Percentiles rank a stretch among this genome's conserved stretches.
These are phyloP conservation scores for Falco punctatus DNA, from an alignment of 2,113 vertebrate genomes.

Conservation along the genomic window DNA sequence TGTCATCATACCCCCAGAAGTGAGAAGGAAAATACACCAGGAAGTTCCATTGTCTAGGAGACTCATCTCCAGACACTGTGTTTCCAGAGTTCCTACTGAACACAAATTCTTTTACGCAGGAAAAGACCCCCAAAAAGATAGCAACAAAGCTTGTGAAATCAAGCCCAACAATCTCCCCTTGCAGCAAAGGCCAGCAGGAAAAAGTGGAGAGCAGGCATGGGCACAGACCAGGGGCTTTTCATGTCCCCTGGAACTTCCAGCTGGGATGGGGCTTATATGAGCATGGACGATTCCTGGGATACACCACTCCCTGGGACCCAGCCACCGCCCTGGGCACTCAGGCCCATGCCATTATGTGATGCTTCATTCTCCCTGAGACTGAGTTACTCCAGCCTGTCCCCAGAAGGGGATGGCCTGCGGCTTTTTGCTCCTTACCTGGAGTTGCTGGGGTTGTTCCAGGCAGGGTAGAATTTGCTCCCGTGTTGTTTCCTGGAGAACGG, in stretches of 20 bases:
- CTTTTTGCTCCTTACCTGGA: background rate
- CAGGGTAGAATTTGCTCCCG: too few relatives aligned
- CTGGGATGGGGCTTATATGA: too few relatives aligned
- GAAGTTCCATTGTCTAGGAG: background rate
- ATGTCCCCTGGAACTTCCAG: rapidly evolving
- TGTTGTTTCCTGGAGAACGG: too few relatives aligned
- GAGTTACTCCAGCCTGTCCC: too few relatives aligned
- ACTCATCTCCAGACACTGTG: background rate
- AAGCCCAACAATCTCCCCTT: background rate
- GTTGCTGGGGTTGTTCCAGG: rapidly evolving
- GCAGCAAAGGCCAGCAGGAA: rapidly evolving
- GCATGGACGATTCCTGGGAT: too few relatives aligned
- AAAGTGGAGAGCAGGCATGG: rapidly evolving
- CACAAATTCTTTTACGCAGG: too few relatives aligned
- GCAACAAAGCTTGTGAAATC: background rate
- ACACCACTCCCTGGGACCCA: too few relatives aligned
- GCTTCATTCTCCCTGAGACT: too few relatives aligned
- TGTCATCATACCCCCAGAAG: background rate
- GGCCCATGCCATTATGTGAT: too few relatives aligned
- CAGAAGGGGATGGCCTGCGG: rapidly evolving
- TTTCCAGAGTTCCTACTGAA: background rate
- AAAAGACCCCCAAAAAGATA: background rate
- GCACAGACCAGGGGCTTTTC: rapidly evolving
- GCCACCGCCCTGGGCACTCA: too few relatives aligned
- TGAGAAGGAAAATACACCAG: background rate